Evolutionary conservation across 2,113 vertebrate species (phyloP), one percentile per base, ranked within the genome.

Genomic region (zebrafish (Danio rerio)): DNA sequence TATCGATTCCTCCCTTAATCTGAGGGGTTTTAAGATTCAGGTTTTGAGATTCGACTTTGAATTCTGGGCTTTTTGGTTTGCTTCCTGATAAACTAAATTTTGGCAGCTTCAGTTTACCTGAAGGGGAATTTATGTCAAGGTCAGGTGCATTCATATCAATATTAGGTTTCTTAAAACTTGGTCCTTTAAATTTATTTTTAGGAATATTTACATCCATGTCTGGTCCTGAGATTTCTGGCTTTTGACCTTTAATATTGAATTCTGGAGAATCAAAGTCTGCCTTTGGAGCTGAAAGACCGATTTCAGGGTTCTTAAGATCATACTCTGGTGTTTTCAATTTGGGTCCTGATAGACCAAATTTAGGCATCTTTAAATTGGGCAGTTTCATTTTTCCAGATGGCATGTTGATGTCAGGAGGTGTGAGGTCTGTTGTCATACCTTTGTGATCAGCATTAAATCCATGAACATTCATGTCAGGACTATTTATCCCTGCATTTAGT

Each of bases 311-410:
- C 9, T n/a, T 56, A 0, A 74, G 15, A 53, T 74, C 62, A 9
- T 88, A 6, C 68, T 89, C 87, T 0, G 89, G 88, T 84, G 80
- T 88, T 20, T 90, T 92, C 0, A 89, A 0, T 83, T 91, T 88
- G 86, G 78, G 84, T 1, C 81, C 83, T 71, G 88, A 87, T 5
- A 90, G 40, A n/a, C 85, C 78, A 15, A 91, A 80, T 62, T 90
- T 88, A 0, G 91, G 88, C 55, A 65, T 50, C 70, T 90, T 85
- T 0, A 78, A 12, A 31, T 9, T 42, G 0, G 82, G 82, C 7
- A 15, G 8, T 70, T 70, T 62, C 12, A 55, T 7, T 63, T 91
- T 91, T 12, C 69, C 66, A 8, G 86, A 88, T 56, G 86, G 80
- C 65, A 90, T 80, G 49, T 84, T 63, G 71, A 88, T 69, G 79